A percentile compares a stretch with the other conserved stretches of the same genome.
phyloP scores from a whole-genome alignment of 2,888 invertebrate species.

The Alloscopus bannaensis region DNA sequence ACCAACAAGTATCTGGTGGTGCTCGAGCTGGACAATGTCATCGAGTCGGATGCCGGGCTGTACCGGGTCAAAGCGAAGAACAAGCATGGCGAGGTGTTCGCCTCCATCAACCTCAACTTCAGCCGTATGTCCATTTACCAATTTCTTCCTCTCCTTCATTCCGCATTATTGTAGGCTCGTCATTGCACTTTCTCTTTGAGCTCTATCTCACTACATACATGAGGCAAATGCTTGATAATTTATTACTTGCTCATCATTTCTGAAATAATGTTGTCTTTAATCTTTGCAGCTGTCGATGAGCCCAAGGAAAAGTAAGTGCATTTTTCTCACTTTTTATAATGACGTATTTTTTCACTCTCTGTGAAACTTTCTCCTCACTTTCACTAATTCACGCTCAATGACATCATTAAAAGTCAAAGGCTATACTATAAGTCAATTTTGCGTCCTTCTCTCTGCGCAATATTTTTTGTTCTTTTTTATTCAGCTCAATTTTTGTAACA shows the following conservation, averaged over 20 bases:
- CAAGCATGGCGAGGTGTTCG: slow-evolving; percentile 97
- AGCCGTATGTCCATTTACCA: slow-evolving; percentile 86
- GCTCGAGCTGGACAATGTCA: slow-evolving; percentile 95
- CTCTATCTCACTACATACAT: not conserved
- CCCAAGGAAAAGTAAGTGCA: slow-evolving; percentile 94
- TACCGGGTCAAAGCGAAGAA: slow-evolving; percentile 98
- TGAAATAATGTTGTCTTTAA: slow-evolving; percentile 54
- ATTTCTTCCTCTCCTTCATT: not conserved
- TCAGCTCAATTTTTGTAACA: no score
- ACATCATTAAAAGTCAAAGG: no score
- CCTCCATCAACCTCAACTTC: slow-evolving; percentile 97
- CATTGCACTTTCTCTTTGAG: not conserved
- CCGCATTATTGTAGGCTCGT: no score
- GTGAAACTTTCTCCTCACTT: no score
- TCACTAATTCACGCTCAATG: no score
- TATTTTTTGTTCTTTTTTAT: no score
- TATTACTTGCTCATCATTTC: slow-evolving; percentile 28
- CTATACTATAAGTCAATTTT: no score
- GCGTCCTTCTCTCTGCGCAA: no score
- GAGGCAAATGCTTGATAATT: no score
- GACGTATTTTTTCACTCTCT: no score
- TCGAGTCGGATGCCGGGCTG: slow-evolving; percentile 95
- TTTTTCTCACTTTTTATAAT: slow-evolving; percentile 8
- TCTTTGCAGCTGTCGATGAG: slow-evolving; percentile 93
- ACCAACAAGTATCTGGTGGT: slow-evolving; percentile 92